A percentile compares a stretch with the other conserved stretches of the same genome.
Conservation (phyloP, 2,888 invertebrate genomes). For the Euproctis similis region DNA sequence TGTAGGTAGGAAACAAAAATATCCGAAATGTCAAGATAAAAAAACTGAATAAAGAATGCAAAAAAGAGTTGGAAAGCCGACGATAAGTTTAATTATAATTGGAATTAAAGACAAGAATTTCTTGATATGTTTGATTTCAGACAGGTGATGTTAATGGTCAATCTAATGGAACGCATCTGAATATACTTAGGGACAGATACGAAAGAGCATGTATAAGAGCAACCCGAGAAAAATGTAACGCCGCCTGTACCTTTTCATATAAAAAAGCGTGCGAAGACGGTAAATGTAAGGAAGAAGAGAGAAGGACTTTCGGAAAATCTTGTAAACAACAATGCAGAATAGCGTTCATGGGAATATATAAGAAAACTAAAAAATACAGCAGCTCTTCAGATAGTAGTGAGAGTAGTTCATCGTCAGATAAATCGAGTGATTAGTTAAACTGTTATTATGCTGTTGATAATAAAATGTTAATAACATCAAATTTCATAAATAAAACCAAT, state of each 20-base stretch:
- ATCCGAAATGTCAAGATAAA: no score
- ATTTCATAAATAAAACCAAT: no score
- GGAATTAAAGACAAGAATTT: no score
- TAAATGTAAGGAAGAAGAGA: slow-evolving; percentile 16
- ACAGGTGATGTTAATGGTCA: no score
- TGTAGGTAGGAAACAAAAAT: no score
- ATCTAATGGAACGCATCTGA: no score
- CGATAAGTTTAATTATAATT: no score
- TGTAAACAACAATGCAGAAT: slow-evolving; percentile 35
- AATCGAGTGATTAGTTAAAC: neutral
- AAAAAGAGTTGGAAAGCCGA: no score
- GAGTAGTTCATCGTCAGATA: neutral
- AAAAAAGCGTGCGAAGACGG: slow-evolving; percentile 19
- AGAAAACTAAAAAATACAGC: slow-evolving; percentile 1
- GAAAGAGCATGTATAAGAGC: slow-evolving; percentile 33
- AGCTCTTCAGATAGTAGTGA: slow-evolving; percentile 1
- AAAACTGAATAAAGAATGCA: no score
- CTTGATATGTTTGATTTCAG: no score
- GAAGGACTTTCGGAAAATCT: slow-evolving; percentile 23
- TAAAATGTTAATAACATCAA: no score
- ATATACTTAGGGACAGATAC: slow-evolving; percentile 34
- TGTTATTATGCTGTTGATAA: no score
- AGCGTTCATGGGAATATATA: neutral
- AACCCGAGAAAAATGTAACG: slow-evolving; percentile 28
- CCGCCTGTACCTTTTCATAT: slow-evolving; percentile 27